Base-by-base conservation (phyloP, 2,797 vertebrate genomes). In the Danio tinwini region DNA sequence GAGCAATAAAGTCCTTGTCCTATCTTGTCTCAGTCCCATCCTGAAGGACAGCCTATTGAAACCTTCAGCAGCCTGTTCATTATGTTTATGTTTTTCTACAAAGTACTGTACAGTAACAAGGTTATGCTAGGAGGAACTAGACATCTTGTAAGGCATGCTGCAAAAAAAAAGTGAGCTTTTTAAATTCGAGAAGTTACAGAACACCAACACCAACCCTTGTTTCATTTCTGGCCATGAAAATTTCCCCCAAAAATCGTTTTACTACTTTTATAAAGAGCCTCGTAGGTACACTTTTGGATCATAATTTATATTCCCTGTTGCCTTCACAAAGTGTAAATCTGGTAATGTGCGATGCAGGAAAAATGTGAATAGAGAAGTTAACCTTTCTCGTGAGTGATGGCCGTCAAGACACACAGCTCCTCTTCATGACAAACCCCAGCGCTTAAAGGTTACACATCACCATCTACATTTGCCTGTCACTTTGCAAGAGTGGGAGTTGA, bases 371-470 rank as follows among this genome's bases (percentile, higher is more conserved):
- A 29, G 19, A 77, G 37, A 71, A 70, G 59, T 77, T 84, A 84
- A 80, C 80, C 74, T 77, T 86, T 84, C 12, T 0, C 58, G 56
- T 86, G 84, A 86, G 64, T 84, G 84, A 86, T 74, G 56, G 37
- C 29, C 77, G 74, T 68, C 84, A 77, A 55, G 56, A 12, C 52
- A 55, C 14, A 74, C 47, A 45, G 37, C 64, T 74, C 39, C 80
- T 74, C 82, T 71, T 62, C 63, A 65, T 76, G 80, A 82, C 80
- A 80, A 71, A 63, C 29, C 61, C 61, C 44, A 74, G 53, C 74
- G 50, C 59, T 78, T 74, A 78, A 85, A 85, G 82, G 80, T 85
- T 85, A 82, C 21, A 77, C 50, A 78, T 86, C 77, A 80, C 69
- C 53, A 58, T 71, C 67, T 45, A 59, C 40, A 73, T 62, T 47